Evolutionary conservation across 2,113 vertebrate genomes (phyloP), one percentile per base, ranked within the genome.

Genomic region (Oenanthe oenanthe): DNA sequence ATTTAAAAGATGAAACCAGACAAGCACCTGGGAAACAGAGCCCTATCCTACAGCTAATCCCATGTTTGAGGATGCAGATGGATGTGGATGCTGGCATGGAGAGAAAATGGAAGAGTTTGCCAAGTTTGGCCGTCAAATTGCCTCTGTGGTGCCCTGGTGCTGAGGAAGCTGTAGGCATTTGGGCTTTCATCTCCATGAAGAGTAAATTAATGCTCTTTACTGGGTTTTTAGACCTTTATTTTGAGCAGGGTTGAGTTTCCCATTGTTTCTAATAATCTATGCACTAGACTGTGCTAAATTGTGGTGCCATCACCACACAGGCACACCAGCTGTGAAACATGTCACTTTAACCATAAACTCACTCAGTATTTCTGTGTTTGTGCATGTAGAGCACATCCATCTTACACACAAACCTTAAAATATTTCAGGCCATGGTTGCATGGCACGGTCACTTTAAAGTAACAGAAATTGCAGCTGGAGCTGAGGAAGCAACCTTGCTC

Each of bases 271-370:
- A 31, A 66, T 26, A 65, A 43, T 18, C 12, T 57, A 8, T 70
- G 31, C 7, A 17, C 43, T 7, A 43, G 40, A 9, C 9, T 38
- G 2, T 34, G 16, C 15, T 34, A 65, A 77, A 1, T 1, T 32
- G 18, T 12, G 9, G 2, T n/a, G 20, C 15, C 31, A 51, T 56
- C 19, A 20, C 6, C 10, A 31, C 22, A 16, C 9, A 32, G 31
- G n/a, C 9, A 74, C 70, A 21, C 6, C 14, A 85, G 28, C 22
- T 84, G n/a, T 36, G 40, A 47, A 61, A 51, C 4, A 3, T 2
- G 12, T 38, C 1, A 0, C 29, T 79, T 86, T 28, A 75, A 18
- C 25, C 24, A 18, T 1, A 4, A 61, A 3, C 6, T 32, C 3
- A 1, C 13, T 53, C 7, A 6, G 22, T 21, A 18, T 38, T 65